Evolutionary conservation across 2,888 invertebrate genomes (phyloP).

Genomic region (Morpho deidamia): DNA sequence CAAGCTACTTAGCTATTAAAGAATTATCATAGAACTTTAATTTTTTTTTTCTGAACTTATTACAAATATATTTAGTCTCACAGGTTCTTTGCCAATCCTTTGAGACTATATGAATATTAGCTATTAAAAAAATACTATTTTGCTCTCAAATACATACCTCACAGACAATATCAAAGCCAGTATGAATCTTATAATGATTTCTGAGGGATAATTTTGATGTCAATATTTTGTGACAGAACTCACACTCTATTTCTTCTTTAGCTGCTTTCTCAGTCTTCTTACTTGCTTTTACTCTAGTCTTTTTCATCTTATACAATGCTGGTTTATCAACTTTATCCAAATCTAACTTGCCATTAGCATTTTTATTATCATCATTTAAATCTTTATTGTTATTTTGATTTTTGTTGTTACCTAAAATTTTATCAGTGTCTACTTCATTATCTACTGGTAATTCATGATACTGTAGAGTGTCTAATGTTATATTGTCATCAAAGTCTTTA

Average conservation of each 20-base stretch:
- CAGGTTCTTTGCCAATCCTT: too few species aligned
- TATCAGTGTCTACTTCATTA: slow-evolving; percentile 12
- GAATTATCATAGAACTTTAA: too few species aligned
- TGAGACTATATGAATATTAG: too few species aligned
- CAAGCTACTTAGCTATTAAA: too few species aligned
- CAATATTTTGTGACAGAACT: slow-evolving; percentile 60
- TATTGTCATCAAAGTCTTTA: slow-evolving; percentile 40
- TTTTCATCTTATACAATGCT: slow-evolving; percentile 31
- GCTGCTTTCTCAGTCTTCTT: slow-evolving; percentile 28
- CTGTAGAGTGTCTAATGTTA: slow-evolving; percentile 33
- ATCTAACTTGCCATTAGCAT: slow-evolving; percentile 23
- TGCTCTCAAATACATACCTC: slow-evolving; percentile 30
- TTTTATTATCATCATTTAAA: slow-evolving; percentile 7
- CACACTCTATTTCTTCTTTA: slow-evolving; percentile 57
- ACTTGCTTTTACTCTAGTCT: slow-evolving; percentile 28
- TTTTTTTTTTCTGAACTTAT: too few species aligned
- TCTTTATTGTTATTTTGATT: background rate
- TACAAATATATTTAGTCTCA: too few species aligned
- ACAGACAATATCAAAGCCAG: slow-evolving; percentile 60
- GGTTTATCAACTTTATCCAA: slow-evolving; percentile 23
- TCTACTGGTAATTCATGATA: slow-evolving; percentile 9
- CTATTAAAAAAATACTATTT: too few species aligned
- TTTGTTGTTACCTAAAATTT: slow-evolving; percentile 7
- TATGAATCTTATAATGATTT: slow-evolving; percentile 68
- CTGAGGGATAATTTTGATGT: slow-evolving; percentile 57